Conservation (phyloP, 2,797 vertebrate genomes). For the Myotis vivesi region DNA sequence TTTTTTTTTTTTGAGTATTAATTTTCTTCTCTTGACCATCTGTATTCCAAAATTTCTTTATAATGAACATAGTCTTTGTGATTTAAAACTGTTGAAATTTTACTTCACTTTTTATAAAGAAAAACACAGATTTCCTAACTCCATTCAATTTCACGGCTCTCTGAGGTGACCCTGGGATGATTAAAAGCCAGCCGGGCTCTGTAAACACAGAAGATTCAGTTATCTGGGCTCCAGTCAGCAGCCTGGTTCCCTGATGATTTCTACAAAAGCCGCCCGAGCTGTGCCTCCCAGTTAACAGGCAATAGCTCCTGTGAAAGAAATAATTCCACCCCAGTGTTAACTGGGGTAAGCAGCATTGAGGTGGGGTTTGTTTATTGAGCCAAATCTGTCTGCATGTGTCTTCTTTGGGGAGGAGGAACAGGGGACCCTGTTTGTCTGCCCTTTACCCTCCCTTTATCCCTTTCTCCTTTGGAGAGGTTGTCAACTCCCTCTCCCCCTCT, state of each 20-base stretch:
- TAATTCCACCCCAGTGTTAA: not conserved
- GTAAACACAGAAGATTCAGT: not conserved
- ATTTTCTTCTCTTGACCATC: not conserved
- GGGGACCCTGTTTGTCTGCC: not conserved
- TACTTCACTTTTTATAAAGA: not conserved
- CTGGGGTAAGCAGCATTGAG: not conserved
- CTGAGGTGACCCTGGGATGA: not conserved
- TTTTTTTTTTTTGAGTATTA: slow-evolving; percentile 54
- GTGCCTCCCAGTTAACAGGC: not conserved
- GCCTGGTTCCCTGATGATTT: not conserved
- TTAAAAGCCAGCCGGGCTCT: not conserved
- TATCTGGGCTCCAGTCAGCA: not conserved
- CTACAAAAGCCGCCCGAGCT: not conserved
- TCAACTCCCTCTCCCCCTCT: not conserved
- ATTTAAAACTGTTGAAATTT: not conserved
- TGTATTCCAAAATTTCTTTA: slow-evolving; percentile 30
- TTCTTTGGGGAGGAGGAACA: not conserved
- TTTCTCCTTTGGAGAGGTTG: not conserved
- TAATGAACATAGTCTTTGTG: not conserved
- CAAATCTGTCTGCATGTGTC: not conserved
- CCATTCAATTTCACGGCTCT: not conserved
- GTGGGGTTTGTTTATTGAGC: not conserved
- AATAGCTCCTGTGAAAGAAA: not conserved
- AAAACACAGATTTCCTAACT: not conserved
- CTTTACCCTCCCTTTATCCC: not conserved